Evolutionary conservation across 2,888 invertebrate genomes (phyloP).

Genomic region (Mactromeris polynyma): DNA sequence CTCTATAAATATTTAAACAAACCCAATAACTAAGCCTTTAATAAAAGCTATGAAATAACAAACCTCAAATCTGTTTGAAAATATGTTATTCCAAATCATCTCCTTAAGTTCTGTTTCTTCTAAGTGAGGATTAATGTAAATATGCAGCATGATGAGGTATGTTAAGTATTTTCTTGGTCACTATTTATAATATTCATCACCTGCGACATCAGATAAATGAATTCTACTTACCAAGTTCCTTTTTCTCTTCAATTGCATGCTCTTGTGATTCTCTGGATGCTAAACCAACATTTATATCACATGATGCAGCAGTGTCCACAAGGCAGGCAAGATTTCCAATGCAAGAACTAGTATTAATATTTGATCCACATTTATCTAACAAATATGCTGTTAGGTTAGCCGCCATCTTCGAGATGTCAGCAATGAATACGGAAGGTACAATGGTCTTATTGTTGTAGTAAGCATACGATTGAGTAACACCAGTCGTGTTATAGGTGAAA

Average conservation of each 20-base stretch:
- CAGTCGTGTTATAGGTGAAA: constrained; percentile 32
- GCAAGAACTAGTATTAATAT: background rate
- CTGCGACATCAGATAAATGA: background rate
- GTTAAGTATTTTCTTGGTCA: too few relatives aligned
- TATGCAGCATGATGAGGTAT: too few relatives aligned
- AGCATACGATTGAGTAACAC: background rate
- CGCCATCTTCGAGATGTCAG: constrained; percentile 10
- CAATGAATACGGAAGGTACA: constrained; percentile 19
- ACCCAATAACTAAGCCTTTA: too few relatives aligned
- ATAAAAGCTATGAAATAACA: too few relatives aligned
- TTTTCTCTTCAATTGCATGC: background rate
- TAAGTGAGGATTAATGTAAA: too few relatives aligned
- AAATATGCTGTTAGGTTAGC: background rate
- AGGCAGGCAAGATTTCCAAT: constrained; percentile 30
- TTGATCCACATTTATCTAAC: background rate
- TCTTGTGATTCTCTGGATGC: constrained; percentile 12
- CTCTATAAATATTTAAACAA: too few relatives aligned
- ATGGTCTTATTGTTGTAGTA: constrained; percentile 38
- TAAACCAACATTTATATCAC: constrained; percentile 32
- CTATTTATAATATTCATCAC: too few relatives aligned
- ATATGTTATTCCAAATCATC: too few relatives aligned
- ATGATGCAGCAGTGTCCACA: constrained; percentile 45
- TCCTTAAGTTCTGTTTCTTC: too few relatives aligned
- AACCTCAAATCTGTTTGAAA: too few relatives aligned
- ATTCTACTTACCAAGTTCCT: constrained; percentile 21